phyloP scores from a whole-genome alignment of 2,888 invertebrate species.

The Diaphora mendica region DNA sequence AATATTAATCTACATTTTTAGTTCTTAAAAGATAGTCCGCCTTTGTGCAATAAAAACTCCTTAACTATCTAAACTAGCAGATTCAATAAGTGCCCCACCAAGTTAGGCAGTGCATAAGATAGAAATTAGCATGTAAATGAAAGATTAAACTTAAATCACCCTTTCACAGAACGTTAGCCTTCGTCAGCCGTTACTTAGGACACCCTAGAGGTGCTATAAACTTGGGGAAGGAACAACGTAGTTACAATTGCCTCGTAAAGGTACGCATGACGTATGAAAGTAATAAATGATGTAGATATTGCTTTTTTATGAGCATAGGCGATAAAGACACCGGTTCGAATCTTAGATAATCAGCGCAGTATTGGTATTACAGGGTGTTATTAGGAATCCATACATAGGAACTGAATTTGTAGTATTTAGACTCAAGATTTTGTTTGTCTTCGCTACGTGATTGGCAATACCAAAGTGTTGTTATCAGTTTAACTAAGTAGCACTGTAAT shows the following conservation, averaged over 20 bases:
- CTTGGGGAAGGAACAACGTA: constrained; percentile 15
- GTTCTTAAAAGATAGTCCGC: background rate
- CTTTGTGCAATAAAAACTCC: background rate
- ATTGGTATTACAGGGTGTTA: background rate
- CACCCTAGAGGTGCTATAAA: constrained; percentile 20
- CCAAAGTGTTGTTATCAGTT: too few species aligned
- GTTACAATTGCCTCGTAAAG: constrained; percentile 19
- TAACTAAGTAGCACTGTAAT: too few species aligned
- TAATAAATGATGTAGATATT: constrained; percentile 10
- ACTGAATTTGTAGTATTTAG: background rate
- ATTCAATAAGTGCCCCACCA: background rate
- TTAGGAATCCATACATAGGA: background rate
- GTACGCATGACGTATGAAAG: constrained; percentile 9
- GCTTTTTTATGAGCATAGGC: constrained; percentile 4
- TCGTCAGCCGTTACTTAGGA: constrained; percentile 12
- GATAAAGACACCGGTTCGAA: background rate
- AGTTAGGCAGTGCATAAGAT: constrained; percentile 14
- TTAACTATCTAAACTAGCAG: background rate
- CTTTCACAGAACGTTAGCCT: constrained; percentile 30
- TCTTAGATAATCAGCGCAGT: background rate
- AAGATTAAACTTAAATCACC: constrained; percentile 46
- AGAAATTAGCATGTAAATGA: constrained; percentile 42
- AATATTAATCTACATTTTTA: background rate
- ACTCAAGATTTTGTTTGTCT: too few species aligned
- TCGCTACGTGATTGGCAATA: too few species aligned